Base-by-base conservation (phyloP, 2,888 invertebrate genomes). In the Gortyna flavago region DNA sequence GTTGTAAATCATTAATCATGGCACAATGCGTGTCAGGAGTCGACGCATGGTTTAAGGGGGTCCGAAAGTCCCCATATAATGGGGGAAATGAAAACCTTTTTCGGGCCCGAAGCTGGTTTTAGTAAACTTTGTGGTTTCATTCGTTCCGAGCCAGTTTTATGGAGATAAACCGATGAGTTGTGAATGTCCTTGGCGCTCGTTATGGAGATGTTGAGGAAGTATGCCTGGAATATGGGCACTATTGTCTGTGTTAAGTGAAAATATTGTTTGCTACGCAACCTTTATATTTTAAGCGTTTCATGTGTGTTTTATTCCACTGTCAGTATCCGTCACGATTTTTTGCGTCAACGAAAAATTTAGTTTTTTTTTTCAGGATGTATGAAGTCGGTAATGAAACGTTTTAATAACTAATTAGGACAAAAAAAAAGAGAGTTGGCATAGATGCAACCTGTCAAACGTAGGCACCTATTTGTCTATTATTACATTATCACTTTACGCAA, bases 1-100 rank as follows among this genome's bases (percentile, higher is more conserved):
- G 94, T 93, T 86, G 92, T 93, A 92, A 91, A 93, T 93, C 96
- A 96, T 96, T 96, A 95, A 96, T 96, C 96, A 96, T 91, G 86
- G 90, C 91, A 96, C 96, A 96, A 96, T 96, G 95, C 95, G 94
- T 93, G 96, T 96, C 96, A 93, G 88, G 91, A 86, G 86, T 87
- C 92, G 93, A 94, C 95, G 94, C 93, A 93, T 93, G 93, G 93
- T 93, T 93, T 93, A 92, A 94, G 94, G 95, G 90, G 93, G 80
- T 90, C 93, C 92, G 92, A 94, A 94, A 94, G 94, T 93, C 93
- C 94, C 94, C 91, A 91, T 92, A 92, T 95, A 95, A 95, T 95
- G 91, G 94, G 93, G 93, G 92, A 95, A 95, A 95, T 94, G 93
- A 94, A 94, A 95, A 91, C 91, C 91, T 92, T 93, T 91, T 88